These are phyloP conservation scores for Chinchilla lanigera DNA, from an alignment of 2,113 vertebrate species.

Conservation along the genomic window DNA sequence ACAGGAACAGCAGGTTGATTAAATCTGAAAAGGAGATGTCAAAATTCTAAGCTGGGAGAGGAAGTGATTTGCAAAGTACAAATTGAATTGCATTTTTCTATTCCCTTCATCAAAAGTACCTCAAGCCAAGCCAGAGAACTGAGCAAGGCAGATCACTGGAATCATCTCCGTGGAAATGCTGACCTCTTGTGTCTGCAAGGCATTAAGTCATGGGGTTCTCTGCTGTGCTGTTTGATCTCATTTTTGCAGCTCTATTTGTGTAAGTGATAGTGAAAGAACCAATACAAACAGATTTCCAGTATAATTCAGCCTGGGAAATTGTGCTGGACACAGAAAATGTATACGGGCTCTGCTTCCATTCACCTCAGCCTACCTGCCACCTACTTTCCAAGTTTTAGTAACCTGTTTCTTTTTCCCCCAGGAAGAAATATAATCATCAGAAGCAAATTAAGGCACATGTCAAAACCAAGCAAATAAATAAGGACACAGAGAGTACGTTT, in stretches of 20 bases:
- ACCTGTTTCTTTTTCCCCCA: neutral
- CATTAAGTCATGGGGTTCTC: neutral
- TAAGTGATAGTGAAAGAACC: neutral
- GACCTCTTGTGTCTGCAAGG: constrained; percentile 78
- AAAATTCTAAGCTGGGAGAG: constrained; percentile 37
- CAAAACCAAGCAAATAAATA: neutral
- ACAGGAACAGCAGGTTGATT: neutral
- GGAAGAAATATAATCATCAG: constrained; percentile 1
- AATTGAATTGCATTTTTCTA: neutral
- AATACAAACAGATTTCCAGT: neutral
- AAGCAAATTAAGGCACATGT: neutral
- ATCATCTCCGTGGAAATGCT: constrained; percentile 69
- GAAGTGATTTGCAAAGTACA: constrained; percentile 27
- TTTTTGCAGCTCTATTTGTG: neutral
- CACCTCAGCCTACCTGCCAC: neutral
- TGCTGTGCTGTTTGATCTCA: too few relatives aligned
- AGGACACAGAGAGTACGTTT: neutral
- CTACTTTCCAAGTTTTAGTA: neutral
- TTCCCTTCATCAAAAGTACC: neutral
- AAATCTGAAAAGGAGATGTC: neutral
- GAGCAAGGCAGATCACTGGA: accelerated
- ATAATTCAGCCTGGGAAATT: constrained; percentile 1
- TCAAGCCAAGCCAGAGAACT: neutral
- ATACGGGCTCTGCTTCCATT: neutral
- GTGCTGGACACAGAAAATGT: neutral